These are phyloP conservation scores for Hanleya hanleyi DNA, from an alignment of 2,888 invertebrate species.

Conservation along the genomic window DNA sequence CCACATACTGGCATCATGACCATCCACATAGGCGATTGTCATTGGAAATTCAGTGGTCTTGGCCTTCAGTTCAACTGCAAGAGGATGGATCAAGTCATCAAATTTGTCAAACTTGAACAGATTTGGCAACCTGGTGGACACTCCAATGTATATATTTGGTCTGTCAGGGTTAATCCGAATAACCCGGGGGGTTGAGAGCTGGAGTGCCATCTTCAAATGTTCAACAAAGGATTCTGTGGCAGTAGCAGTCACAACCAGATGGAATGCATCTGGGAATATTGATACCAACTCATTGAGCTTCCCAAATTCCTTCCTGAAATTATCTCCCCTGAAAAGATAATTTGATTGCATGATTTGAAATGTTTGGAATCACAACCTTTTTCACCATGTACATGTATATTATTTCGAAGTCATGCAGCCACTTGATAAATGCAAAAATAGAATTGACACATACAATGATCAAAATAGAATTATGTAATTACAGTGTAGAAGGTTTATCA, in stretches of 20 bases:
- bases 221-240: slow-evolving; percentile 28
- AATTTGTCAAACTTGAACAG: slow-evolving; percentile 20
- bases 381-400: too few relatives aligned
- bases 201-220: slow-evolving; percentile 18
- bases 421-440: too few relatives aligned
- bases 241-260: slow-evolving; percentile 40
- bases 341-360: too few relatives aligned
- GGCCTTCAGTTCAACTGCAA: slow-evolving; percentile 10
- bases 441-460: too few relatives aligned
- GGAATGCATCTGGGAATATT: slow-evolving; percentile 15
- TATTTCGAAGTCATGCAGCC: too few relatives aligned
- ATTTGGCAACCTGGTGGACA: slow-evolving; percentile 18
- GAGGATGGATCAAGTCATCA: slow-evolving; percentile 27
- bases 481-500: too few relatives aligned
- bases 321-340: slow-evolving; percentile 27
- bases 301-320: slow-evolving; percentile 25
- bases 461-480: too few relatives aligned
- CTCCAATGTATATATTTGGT: slow-evolving; percentile 23
- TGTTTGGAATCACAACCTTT: too few relatives aligned
- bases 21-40: slow-evolving; percentile 29
- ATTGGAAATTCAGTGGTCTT: slow-evolving; percentile 15
- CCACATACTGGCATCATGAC: slow-evolving; percentile 27
- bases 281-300: slow-evolving; percentile 27
- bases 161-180: slow-evolving; percentile 24
- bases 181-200: slow-evolving; percentile 10